Evolutionary conservation across 2,888 invertebrate genomes (phyloP).

Genomic region (Hydropsyche betteni): DNA sequence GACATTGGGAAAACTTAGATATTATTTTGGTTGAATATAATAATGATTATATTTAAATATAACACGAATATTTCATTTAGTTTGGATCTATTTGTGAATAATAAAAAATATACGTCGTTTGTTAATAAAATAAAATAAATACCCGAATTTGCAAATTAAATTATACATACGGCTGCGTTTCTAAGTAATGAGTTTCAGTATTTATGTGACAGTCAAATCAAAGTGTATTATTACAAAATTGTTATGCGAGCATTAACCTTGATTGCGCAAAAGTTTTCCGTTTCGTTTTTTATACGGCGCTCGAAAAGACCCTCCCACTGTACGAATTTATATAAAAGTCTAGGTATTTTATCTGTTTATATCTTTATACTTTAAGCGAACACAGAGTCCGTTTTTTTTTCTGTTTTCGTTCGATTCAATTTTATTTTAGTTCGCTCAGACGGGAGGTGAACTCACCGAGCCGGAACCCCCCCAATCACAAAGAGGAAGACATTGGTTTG

Average conservation of each 20-base stretch:
- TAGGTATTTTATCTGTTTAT: slow-evolving; percentile 18
- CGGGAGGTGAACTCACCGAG: slow-evolving; percentile 10
- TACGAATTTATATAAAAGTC: slow-evolving; percentile 6
- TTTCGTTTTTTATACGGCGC: neutral
- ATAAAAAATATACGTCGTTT: too few relatives aligned
- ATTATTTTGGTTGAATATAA: too few relatives aligned
- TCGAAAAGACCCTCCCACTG: neutral
- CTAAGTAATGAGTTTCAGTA: too few relatives aligned
- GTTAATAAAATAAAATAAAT: too few relatives aligned
- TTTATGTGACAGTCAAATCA: too few relatives aligned
- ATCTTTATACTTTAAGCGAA: slow-evolving; percentile 1
- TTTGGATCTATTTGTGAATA: too few relatives aligned
- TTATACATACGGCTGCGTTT: too few relatives aligned
- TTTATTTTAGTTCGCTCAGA: slow-evolving; percentile 25
- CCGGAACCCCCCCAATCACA: slow-evolving; percentile 27
- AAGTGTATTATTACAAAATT: too few relatives aligned
- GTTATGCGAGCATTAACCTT: neutral
- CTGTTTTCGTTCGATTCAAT: slow-evolving; percentile 14
- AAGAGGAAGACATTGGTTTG: slow-evolving; percentile 32
- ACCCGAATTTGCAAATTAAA: too few relatives aligned
- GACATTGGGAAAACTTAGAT: too few relatives aligned
- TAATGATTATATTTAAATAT: too few relatives aligned
- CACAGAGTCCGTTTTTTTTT: neutral
- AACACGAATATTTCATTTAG: too few relatives aligned
- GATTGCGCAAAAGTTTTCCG: slow-evolving; percentile 7